Evolutionary conservation across 1,140 invertebrate species (phyloP).

Genomic region (Arion vulgaris): DNA sequence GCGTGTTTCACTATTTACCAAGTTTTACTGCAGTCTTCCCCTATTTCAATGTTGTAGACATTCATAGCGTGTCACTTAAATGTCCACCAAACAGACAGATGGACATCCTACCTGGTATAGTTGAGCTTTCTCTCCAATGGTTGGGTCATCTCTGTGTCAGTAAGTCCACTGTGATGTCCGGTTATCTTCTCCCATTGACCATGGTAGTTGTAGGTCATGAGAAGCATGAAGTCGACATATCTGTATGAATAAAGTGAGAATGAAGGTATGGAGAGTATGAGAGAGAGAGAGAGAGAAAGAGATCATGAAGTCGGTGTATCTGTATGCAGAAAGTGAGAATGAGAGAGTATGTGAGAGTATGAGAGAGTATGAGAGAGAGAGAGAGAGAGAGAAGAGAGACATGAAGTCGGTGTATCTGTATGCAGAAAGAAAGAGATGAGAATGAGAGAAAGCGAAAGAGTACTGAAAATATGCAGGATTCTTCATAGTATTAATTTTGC

Average conservation of each 20-base stretch:
- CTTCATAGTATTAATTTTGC: no score
- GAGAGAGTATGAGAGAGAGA: conserved; percentile 36
- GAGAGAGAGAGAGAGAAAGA: neutral
- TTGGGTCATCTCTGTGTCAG: conserved; percentile 22
- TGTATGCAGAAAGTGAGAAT: conserved; percentile 60
- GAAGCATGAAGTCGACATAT: conserved; percentile 94
- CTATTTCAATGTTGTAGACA: no score
- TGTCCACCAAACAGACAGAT: no score
- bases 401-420: neutral
- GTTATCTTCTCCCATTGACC: conserved; percentile 96
- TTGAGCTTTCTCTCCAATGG: conserved; percentile 3
- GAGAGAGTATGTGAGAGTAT: neutral
- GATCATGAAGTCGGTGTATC: conserved; percentile 86
- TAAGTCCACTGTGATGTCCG: conserved; percentile 66
- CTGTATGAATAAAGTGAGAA: conserved; percentile 70
- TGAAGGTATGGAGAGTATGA: neutral
- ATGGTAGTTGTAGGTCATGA: conserved; percentile 92
- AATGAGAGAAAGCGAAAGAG: neutral
- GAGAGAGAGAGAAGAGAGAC: conserved; percentile 9
- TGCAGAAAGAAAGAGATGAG: neutral
- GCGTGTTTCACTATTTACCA: no score
- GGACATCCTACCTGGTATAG: conserved; percentile 28
- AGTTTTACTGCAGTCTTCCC: no score
- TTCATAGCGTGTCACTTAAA: no score
- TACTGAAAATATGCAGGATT: no score